Evolutionary conservation across 1,140 invertebrate genomes (phyloP).

Genomic region (Zeugodacus cucurbitae): DNA sequence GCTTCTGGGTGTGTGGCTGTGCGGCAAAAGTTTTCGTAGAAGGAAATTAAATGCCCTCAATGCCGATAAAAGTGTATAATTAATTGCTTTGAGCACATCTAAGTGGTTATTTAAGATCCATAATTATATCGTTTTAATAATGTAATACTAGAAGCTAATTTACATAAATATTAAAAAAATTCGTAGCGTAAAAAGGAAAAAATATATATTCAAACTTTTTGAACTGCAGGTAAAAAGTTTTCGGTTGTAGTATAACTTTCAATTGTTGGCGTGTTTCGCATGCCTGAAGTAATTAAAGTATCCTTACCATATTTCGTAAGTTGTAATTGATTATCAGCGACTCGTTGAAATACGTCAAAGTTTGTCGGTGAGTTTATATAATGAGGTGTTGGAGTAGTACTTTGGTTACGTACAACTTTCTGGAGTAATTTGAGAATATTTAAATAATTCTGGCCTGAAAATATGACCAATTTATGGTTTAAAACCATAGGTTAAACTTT

Average conservation of each 20-base stretch:
- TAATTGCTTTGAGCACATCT: background rate
- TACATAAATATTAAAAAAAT: background rate
- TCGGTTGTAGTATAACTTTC: background rate
- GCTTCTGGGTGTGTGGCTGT: background rate
- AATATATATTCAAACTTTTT: background rate
- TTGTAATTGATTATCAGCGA: constrained; percentile 26
- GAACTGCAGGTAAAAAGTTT: no score
- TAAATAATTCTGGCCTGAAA: no score
- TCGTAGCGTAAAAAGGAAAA: background rate
- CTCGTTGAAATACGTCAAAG: background rate
- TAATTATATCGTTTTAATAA: background rate
- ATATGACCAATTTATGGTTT: no score
- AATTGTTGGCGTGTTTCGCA: background rate
- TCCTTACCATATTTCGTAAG: background rate
- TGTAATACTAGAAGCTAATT: background rate
- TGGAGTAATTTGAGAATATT: no score
- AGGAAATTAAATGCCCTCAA: background rate
- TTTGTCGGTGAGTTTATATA: background rate
- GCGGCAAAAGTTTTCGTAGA: background rate
- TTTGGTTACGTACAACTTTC: no score
- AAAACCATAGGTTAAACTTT: no score
- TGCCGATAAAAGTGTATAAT: background rate
- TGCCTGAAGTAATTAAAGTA: constrained; percentile 13
- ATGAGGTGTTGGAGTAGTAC: background rate
- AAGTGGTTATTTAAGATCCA: background rate